These are phyloP conservation scores for Daphoenositta chrysoptera DNA, from an alignment of 2,113 vertebrate genomes.

Conservation along the genomic window DNA sequence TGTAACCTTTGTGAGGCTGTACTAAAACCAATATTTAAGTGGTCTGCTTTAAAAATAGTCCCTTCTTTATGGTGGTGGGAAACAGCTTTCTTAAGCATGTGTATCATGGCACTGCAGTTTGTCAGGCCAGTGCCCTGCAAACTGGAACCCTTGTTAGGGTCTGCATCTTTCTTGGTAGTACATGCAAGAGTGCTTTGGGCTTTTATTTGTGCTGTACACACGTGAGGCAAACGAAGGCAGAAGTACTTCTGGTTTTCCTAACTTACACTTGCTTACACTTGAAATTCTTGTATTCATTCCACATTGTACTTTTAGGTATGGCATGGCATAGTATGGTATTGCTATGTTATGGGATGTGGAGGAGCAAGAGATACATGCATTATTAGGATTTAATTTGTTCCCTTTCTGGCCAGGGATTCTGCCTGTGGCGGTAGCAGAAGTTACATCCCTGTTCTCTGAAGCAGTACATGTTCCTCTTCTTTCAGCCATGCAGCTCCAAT, in stretches of 20 bases:
- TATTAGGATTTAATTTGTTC: not conserved
- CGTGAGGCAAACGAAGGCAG: rapidly evolving
- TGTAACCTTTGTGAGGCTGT: not conserved
- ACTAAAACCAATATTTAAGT: not conserved
- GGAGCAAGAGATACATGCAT: not conserved
- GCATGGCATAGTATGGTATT: not conserved
- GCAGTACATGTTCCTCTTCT: not conserved
- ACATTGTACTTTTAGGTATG: not conserved
- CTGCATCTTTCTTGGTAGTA: not conserved
- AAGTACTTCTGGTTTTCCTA: not conserved
- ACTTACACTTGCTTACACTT: not conserved
- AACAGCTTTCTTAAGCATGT: not conserved
- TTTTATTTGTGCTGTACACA: not conserved
- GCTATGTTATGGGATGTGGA: not conserved
- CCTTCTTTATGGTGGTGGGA: not conserved
- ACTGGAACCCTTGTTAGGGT: not conserved
- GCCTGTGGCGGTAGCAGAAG: not conserved
- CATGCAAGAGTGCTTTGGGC: not conserved
- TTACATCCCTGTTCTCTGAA: not conserved
- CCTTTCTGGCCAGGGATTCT: not conserved
- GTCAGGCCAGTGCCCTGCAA: not conserved
- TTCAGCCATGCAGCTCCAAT: not conserved
- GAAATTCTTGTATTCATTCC: not conserved
- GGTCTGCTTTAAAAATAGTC: not conserved
- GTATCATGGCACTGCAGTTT: not conserved